These are phyloP conservation scores for Drosophila nigrodunni DNA, from an alignment of 1,140 invertebrate genomes.

Conservation along the genomic window DNA sequence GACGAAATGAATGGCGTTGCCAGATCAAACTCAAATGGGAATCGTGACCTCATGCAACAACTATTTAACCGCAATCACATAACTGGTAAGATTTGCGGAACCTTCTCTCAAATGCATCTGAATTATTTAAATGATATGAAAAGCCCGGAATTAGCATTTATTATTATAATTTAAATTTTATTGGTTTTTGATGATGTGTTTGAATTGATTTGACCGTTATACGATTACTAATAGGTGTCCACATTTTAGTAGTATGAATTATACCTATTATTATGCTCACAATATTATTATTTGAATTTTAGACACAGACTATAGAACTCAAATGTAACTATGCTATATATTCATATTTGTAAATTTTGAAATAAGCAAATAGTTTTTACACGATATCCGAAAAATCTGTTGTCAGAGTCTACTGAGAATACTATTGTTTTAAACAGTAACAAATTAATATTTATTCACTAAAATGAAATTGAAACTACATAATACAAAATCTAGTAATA, in stretches of 20 bases:
- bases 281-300: conserved; percentile 1
- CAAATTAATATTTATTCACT: conserved; percentile 6
- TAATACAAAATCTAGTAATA: conserved; percentile 2
- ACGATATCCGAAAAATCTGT: conserved; percentile 13
- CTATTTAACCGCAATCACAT: conserved; percentile 78
- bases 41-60: conserved; percentile 77
- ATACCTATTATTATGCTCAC: not conserved
- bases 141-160: conserved; percentile 3
- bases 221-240: not conserved
- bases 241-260: not conserved
- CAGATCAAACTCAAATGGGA: conserved; percentile 55
- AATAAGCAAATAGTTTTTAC: not conserved
- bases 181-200: not conserved
- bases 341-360: not conserved
- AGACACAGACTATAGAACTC: not conserved
- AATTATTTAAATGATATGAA: not conserved
- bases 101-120: conserved; percentile 1
- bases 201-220: not conserved
- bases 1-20: conserved; percentile 17
- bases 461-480: not conserved
- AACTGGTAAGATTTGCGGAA: conserved; percentile 75
- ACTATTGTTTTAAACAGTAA: conserved; percentile 42
- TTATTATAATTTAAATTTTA: not conserved
- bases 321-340: not conserved
- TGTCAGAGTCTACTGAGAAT: conserved; percentile 50